A percentile compares a stretch with the other conserved stretches of the same genome.
These are phyloP conservation scores for Diglossa cyanea DNA, from an alignment of 2,797 vertebrate genomes.

Conservation along the genomic window DNA sequence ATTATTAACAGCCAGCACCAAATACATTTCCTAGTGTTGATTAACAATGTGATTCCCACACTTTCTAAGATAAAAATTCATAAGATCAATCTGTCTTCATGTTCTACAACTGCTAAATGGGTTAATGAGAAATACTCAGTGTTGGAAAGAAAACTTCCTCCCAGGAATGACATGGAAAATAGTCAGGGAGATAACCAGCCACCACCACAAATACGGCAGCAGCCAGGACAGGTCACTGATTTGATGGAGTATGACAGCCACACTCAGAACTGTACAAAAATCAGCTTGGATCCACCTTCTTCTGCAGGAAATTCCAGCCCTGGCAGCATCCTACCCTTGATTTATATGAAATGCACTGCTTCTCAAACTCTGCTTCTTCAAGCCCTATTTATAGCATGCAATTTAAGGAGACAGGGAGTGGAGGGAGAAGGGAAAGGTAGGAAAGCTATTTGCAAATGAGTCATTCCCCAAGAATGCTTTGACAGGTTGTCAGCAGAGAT, in stretches of 20 bases:
- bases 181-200: background rate
- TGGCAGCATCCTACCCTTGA: background rate
- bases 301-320: background rate
- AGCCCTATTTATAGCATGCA: background rate
- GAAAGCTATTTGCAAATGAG: slow-evolving; percentile 24
- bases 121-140: background rate
- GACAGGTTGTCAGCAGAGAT: slow-evolving; percentile 50
- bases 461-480: slow-evolving; percentile 12
- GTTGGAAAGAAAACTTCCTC: background rate
- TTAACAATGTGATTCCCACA: background rate
- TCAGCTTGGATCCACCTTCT: background rate
- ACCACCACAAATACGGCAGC: background rate
- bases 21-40: background rate
- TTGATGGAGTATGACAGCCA: background rate
- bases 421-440: slow-evolving; percentile 1
- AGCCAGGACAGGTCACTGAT: background rate
- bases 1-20: background rate
- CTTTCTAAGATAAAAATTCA: background rate
- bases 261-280: background rate
- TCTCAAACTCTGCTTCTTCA: background rate
- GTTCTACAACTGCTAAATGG: background rate
- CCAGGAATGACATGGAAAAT: background rate
- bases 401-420: background rate
- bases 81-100: background rate
- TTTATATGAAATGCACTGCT: background rate